A percentile compares a stretch with the other conserved stretches of the same genome.
These are phyloP conservation scores for Andricus curvator DNA, from an alignment of 2,888 invertebrate species.

Conservation along the genomic window DNA sequence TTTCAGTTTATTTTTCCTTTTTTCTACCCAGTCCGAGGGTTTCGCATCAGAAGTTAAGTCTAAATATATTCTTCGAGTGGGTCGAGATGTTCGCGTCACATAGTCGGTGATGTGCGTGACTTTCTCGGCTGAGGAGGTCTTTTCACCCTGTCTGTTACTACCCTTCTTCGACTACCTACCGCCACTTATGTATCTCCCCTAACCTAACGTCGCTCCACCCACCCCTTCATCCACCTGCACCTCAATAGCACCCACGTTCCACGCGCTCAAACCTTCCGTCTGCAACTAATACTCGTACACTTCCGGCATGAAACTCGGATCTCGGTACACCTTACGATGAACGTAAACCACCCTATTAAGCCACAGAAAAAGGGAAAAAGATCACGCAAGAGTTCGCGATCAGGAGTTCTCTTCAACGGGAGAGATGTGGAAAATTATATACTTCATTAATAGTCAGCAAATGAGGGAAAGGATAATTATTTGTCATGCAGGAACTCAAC, in stretches of 20 bases:
- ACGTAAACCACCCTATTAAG: conserved; percentile 11
- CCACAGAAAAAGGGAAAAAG: conserved; percentile 8
- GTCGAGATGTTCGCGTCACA: conserved; percentile 33
- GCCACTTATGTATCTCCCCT: conserved; percentile 58
- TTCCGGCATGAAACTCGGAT: conserved; percentile 42
- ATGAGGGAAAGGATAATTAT: neutral
- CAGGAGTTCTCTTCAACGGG: neutral
- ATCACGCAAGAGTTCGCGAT: conserved; percentile 24
- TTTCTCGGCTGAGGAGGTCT: conserved; percentile 36
- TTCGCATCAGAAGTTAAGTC: conserved; percentile 31
- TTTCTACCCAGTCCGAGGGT: neutral
- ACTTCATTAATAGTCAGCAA: neutral
- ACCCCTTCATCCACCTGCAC: conserved; percentile 49
- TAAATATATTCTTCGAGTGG: conserved; percentile 44
- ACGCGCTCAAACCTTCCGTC: conserved; percentile 16
- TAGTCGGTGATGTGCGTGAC: conserved; percentile 56
- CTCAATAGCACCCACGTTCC: conserved; percentile 35
- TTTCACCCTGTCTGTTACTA: conserved; percentile 57
- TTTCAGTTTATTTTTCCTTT: neutral
- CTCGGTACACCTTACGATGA: conserved; percentile 20
- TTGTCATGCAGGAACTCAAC: too few relatives aligned
- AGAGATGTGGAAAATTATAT: neutral
- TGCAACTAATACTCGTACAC: conserved; percentile 41
- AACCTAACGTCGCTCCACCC: conserved; percentile 44
- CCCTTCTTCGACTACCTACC: conserved; percentile 56